phyloP scores from a whole-genome alignment of 2,797 vertebrate species.

The Chromobotia macracanthus region DNA sequence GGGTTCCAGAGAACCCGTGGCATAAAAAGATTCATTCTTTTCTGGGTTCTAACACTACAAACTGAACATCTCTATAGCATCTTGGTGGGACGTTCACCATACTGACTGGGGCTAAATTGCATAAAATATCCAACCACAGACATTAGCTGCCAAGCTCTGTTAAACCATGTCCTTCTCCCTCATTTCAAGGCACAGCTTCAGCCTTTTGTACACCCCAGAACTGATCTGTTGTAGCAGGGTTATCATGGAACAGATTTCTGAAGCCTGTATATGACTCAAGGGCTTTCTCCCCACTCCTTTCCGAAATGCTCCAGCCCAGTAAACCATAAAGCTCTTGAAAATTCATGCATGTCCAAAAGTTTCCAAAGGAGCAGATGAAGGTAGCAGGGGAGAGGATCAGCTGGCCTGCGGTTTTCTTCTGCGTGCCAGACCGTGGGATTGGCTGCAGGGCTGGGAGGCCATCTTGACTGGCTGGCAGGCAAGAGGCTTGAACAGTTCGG shows the following conservation, averaged over 20 bases:
- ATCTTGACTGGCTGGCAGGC: conserved; percentile 84
- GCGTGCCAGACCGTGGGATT: conserved; percentile 83
- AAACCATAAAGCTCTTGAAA: conserved; percentile 65
- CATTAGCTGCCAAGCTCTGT: not conserved
- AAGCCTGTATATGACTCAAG: conserved; percentile 48
- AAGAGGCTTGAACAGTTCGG: conserved; percentile 79
- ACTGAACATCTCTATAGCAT: not conserved
- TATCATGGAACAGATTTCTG: conserved; percentile 42
- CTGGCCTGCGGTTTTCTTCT: conserved; percentile 76
- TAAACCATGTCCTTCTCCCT: conserved; percentile 11
- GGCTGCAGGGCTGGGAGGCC: conserved; percentile 80
- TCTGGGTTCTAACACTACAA: not conserved
- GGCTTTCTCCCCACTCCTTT: conserved; percentile 15
- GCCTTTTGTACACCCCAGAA: conserved; percentile 38
- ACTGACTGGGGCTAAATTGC: not conserved
- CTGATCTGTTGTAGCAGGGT: conserved; percentile 62
- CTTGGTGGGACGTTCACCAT: not conserved
- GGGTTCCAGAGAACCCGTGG: no score
- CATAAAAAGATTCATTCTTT: no score
- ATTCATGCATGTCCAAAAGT: conserved; percentile 68
- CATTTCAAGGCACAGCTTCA: no score
- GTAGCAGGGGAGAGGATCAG: conserved; percentile 70
- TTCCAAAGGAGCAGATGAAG: conserved; percentile 80
- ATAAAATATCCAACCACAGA: not conserved
- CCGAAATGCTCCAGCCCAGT: conserved; percentile 50